Percentiles rank a stretch among this genome's conserved stretches.
These are phyloP conservation scores for Clanis bilineata DNA, from an alignment of 2,888 invertebrate genomes.

Conservation along the genomic window DNA sequence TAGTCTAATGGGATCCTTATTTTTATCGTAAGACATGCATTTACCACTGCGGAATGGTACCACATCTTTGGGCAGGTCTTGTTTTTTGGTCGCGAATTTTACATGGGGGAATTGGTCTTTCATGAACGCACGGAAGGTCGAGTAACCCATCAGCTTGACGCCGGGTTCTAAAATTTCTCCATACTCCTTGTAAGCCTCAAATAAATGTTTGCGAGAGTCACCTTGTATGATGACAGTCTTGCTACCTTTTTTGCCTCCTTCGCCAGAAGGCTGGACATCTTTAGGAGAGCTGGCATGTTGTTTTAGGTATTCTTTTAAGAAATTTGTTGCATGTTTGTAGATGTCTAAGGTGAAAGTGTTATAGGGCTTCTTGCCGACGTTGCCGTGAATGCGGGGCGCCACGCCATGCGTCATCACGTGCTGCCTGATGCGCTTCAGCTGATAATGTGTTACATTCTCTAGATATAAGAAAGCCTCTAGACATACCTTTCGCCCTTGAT, in stretches of 20 bases:
- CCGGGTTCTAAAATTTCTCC: slow-evolving; percentile 86
- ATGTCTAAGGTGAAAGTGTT: slow-evolving; percentile 90
- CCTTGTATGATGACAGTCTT: slow-evolving; percentile 79
- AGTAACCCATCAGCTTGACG: slow-evolving; percentile 90
- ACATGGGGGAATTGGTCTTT: slow-evolving; percentile 91
- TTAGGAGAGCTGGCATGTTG: slow-evolving; percentile 83
- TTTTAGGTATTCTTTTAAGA: slow-evolving; percentile 87
- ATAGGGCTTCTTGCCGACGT: slow-evolving; percentile 90
- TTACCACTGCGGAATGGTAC: slow-evolving; percentile 80
- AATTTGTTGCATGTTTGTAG: slow-evolving; percentile 89
- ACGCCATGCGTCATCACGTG: slow-evolving; percentile 91
- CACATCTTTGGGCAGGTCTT: slow-evolving; percentile 73
- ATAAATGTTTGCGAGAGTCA: slow-evolving; percentile 85
- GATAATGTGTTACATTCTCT: slow-evolving; percentile 91
- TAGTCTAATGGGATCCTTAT: slow-evolving; percentile 75
- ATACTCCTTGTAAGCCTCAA: slow-evolving; percentile 88
- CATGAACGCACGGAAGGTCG: slow-evolving; percentile 90
- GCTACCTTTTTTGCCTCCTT: slow-evolving; percentile 73
- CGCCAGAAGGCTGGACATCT: slow-evolving; percentile 72
- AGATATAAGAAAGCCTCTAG: slow-evolving; percentile 90
- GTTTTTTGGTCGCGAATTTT: slow-evolving; percentile 85
- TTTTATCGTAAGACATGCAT: slow-evolving; percentile 78
- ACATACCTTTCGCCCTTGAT: slow-evolving; percentile 89
- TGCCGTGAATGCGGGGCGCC: slow-evolving; percentile 89
- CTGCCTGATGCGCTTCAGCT: slow-evolving; percentile 88